These are phyloP conservation scores for Drosophila histrio DNA, from an alignment of 2,888 invertebrate genomes.

Conservation along the genomic window DNA sequence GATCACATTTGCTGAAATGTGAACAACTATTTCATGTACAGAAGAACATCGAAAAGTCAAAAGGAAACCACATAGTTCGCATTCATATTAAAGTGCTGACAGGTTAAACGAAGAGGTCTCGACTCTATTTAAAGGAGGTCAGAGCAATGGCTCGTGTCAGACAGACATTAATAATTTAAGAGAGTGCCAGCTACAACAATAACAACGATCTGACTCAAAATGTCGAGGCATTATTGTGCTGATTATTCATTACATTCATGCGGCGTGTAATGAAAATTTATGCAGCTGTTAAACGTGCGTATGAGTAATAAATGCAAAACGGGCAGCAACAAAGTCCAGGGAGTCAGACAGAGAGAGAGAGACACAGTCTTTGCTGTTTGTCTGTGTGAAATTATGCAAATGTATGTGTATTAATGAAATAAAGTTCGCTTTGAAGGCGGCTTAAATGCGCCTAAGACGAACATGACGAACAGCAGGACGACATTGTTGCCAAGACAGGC, in stretches of 20 bases:
- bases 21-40: constrained; percentile 25
- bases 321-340: constrained; percentile 10
- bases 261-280: constrained; percentile 69
- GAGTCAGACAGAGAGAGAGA: not conserved
- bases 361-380: constrained; percentile 20
- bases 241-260: constrained; percentile 74
- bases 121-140: constrained; percentile 2
- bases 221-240: constrained; percentile 49
- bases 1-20: constrained; percentile 30
- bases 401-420: constrained; percentile 75
- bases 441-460: constrained; percentile 54
- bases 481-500: constrained; percentile 36
- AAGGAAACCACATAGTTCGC: constrained; percentile 9
- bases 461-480: constrained; percentile 29
- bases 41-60: constrained; percentile 19
- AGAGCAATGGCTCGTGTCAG: not conserved
- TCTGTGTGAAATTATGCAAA: constrained; percentile 67
- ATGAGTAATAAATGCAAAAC: constrained; percentile 74
- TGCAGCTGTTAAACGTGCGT: constrained; percentile 74
- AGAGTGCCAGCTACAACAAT: constrained; percentile 5
- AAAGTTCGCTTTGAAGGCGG: constrained; percentile 69
- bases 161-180: constrained; percentile 32
- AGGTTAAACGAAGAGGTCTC: constrained; percentile 1
- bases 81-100: constrained; percentile 14
- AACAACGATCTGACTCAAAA: constrained; percentile 10